Evolutionary conservation across 1,140 invertebrate genomes (phyloP).

Genomic region (Pseudomyrmex cubaensis): DNA sequence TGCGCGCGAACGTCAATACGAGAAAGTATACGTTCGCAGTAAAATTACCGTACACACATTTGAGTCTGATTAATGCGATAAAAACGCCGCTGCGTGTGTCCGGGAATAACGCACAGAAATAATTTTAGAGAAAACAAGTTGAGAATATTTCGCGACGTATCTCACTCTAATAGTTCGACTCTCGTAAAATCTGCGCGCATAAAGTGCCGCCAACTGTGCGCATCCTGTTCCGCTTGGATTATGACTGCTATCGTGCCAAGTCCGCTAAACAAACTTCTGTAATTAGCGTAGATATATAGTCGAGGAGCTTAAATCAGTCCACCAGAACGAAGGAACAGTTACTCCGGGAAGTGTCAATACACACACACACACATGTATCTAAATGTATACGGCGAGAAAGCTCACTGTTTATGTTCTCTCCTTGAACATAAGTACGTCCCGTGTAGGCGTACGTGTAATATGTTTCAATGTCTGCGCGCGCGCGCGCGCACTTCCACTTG

Average conservation of each 20-base stretch:
- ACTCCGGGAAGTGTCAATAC: constrained; percentile 24
- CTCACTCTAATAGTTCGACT: constrained; percentile 33
- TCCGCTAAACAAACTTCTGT: constrained; percentile 60
- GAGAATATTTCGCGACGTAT: constrained; percentile 33
- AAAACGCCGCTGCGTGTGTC: not conserved
- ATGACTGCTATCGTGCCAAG: constrained; percentile 57
- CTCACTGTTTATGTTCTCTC: not conserved
- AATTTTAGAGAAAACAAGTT: constrained; percentile 27
- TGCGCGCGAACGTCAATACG: not conserved
- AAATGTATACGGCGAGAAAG: not conserved
- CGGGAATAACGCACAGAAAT: not conserved
- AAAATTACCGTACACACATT: not conserved
- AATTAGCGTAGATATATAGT: constrained; percentile 47
- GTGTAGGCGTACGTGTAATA: too few species aligned
- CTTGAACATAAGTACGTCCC: not conserved
- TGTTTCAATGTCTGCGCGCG: too few species aligned
- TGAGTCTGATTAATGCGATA: constrained; percentile 7
- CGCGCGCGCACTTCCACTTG: too few species aligned
- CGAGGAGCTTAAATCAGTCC: constrained; percentile 55
- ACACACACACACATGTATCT: constrained; percentile 8
- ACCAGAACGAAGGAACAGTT: constrained; percentile 35
- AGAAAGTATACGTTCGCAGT: too few species aligned
- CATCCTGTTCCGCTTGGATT: constrained; percentile 57
- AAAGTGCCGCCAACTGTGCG: constrained; percentile 45
- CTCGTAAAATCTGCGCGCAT: constrained; percentile 47